Evolutionary conservation across 2,797 vertebrate genomes (phyloP).

Genomic region (Muscicapa comitata): DNA sequence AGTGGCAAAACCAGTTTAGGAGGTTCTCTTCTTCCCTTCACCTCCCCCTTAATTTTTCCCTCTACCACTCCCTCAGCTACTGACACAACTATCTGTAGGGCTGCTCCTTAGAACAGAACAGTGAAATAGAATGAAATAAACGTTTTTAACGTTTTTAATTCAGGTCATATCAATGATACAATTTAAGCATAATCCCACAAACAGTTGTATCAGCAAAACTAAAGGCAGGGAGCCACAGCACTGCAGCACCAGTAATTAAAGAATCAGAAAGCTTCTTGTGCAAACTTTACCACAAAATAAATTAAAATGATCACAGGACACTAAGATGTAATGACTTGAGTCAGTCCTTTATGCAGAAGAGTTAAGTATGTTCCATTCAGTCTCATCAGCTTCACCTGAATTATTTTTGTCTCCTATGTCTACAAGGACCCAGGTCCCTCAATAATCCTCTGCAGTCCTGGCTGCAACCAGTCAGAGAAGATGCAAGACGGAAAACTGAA

Average conservation of each 20-base stretch:
- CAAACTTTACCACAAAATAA: not conserved
- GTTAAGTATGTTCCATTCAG: not conserved
- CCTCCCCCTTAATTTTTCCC: not conserved
- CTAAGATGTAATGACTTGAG: not conserved
- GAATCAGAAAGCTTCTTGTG: not conserved
- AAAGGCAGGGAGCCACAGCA: not conserved
- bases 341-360: not conserved
- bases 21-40: not conserved
- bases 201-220: not conserved
- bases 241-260: not conserved
- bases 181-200: not conserved
- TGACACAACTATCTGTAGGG: not conserved
- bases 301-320: not conserved
- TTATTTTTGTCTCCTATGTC: not conserved
- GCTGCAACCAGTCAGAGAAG: not conserved
- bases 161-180: not conserved
- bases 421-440: not conserved
- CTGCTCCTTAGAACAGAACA: not conserved
- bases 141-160: not conserved
- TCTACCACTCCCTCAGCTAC: not conserved
- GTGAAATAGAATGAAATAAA: not conserved
- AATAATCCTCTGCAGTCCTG: not conserved
- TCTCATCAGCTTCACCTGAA: not conserved
- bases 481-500: not conserved
- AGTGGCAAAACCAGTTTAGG: constrained; percentile 40